phyloP scores from a whole-genome alignment of 2,797 vertebrate genomes.

The Benthosema pterotum region DNA sequence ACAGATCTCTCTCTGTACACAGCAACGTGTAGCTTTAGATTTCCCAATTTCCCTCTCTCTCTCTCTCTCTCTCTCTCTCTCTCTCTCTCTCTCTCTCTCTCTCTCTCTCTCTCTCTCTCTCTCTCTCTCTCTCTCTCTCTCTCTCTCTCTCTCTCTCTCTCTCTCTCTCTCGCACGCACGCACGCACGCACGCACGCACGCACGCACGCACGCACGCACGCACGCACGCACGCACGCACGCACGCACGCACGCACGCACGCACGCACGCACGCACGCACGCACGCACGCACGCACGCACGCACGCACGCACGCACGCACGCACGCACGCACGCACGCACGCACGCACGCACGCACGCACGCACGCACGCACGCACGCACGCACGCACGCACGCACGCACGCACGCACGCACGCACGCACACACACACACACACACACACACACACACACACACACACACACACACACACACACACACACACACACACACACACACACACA shows the following conservation, averaged over 20 bases:
- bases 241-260: slow-evolving; percentile 8
- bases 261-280: slow-evolving; percentile 11
- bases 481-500: neutral
- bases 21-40: too few relatives aligned
- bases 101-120: too few relatives aligned
- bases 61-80: too few relatives aligned
- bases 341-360: slow-evolving; percentile 10
- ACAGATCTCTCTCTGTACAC: too few relatives aligned
- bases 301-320: slow-evolving; percentile 10
- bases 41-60: too few relatives aligned
- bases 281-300: slow-evolving; percentile 10
- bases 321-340: slow-evolving; percentile 7
- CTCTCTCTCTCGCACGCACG: too few relatives aligned
- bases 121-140: too few relatives aligned
- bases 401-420: too few relatives aligned
- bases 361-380: slow-evolving; percentile 10
- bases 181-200: neutral
- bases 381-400: neutral
- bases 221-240: slow-evolving; percentile 9
- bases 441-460: neutral
- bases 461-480: neutral
- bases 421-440: too few relatives aligned
- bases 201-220: slow-evolving; percentile 8
- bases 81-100: too few relatives aligned
- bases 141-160: too few relatives aligned